Conservation (phyloP, 2,797 vertebrate species). For the Thripadectes ignobilis region DNA sequence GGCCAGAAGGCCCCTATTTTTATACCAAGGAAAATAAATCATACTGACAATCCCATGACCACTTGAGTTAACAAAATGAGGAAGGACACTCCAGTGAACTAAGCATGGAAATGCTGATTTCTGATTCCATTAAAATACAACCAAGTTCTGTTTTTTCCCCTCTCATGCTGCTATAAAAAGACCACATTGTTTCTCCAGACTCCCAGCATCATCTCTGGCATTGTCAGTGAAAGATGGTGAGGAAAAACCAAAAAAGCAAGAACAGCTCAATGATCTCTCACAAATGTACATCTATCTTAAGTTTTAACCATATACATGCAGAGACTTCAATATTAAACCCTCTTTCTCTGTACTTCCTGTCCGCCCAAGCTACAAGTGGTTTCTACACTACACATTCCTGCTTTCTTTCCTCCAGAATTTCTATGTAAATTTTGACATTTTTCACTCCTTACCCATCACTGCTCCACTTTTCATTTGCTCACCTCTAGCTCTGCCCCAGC, state of each 20-base stretch:
- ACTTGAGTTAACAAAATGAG: conserved; percentile 41
- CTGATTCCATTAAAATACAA: conserved; percentile 33
- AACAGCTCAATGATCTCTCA: not conserved
- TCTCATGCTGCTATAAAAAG: not conserved
- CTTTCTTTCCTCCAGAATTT: not conserved
- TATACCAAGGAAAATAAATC: conserved; percentile 24
- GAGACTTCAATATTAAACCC: not conserved
- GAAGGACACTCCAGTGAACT: conserved; percentile 31
- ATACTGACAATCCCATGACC: not conserved
- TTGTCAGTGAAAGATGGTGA: not conserved
- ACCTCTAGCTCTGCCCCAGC: not conserved
- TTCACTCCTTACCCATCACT: not conserved
- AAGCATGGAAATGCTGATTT: conserved; percentile 58
- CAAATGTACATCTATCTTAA: rapidly evolving
- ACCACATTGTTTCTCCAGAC: not conserved
- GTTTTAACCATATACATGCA: not conserved
- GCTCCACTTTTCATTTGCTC: not conserved
- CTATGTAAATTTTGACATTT: not conserved
- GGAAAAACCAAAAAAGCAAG: not conserved
- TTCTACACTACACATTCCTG: not conserved
- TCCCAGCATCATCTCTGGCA: not conserved
- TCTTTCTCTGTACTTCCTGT: not conserved
- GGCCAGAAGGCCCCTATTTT: conserved; percentile 46
- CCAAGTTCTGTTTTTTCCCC: not conserved
- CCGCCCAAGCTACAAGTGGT: not conserved